Evolutionary conservation across 2,888 invertebrate genomes (phyloP).

Genomic region (Eubasilissa splendida): DNA sequence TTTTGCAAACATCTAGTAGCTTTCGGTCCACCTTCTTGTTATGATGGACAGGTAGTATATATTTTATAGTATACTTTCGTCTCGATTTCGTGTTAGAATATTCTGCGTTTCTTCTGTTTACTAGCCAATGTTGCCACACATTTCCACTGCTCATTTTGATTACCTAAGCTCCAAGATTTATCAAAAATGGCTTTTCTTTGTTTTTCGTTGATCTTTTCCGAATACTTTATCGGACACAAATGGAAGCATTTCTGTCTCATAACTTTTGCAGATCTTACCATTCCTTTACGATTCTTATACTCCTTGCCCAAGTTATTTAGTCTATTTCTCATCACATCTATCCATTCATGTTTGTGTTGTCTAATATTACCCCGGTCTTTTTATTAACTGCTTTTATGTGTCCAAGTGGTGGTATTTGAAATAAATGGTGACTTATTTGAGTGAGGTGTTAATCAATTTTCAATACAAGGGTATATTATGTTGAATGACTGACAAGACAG

Average conservation of each 20-base stretch:
- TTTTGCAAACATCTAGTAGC: background rate
- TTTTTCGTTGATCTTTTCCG: background rate
- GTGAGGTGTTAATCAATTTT: background rate
- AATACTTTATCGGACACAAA: background rate
- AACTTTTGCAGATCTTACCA: background rate
- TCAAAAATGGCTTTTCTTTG: background rate
- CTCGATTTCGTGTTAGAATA: background rate
- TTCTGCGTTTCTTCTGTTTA: too few relatives aligned
- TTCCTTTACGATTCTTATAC: conserved; percentile 3
- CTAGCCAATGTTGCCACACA: background rate
- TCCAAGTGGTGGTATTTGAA: background rate
- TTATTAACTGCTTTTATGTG: background rate
- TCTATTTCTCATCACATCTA: background rate
- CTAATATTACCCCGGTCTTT: conserved; percentile 10
- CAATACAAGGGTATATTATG: background rate
- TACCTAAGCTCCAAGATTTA: background rate
- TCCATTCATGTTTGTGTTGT: background rate
- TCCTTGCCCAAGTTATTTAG: background rate
- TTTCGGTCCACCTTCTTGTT: background rate
- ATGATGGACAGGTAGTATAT: background rate
- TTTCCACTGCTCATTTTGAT: conserved; percentile 4
- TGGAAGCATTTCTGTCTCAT: background rate
- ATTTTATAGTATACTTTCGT: background rate
- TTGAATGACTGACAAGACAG: too few relatives aligned
- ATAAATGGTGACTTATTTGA: conserved; percentile 2